Evolutionary conservation across 2,888 invertebrate species (phyloP), one percentile per base, ranked within the genome.

Genomic region (Chironomus riparius): DNA sequence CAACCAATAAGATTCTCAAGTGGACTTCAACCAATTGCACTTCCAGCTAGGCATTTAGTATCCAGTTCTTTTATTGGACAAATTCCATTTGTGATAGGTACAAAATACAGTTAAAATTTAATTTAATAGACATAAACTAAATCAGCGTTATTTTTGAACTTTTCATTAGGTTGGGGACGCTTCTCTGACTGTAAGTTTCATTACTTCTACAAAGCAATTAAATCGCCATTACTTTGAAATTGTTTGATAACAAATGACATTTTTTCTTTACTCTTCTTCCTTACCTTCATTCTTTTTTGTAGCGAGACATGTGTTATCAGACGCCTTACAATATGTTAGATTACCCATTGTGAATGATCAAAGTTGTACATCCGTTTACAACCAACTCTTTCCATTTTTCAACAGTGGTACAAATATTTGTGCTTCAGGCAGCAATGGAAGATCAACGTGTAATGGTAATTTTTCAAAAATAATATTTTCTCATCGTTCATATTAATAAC

Each of bases 391-490:
- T 47, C 7, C 18, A 6, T 65, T 24, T 12, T 65, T 65, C 22
- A 22, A 22, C 13, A 13, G 38, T 15, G 10, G 38, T 28, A 38
- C 28, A 28, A 68, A 68, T 68, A 68, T 68, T 68, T 68, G 68
- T 15, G 18, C 21, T 10, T n/a, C 13, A 4, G 68, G 68, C 7
- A 47, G 38, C 13, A n/a, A 47, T n/a, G 68, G 38, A 65, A n/a
- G 56, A 10, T 68, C 68, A 15, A 68, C 38, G 4, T 68, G 68
- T 68, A 68, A 68, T 22, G 68, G 65, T 62, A 62, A n/a, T n/a
- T 50, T 5, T 13, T 50, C 15, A 15, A 21, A n/a, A 22, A n/a
- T 18, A 4, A 21, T 12, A 18, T 62, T 62, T 18, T 21, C 5
- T 21, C 3, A 7, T 15, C 12, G 6, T 62, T 2, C 21, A 21